Evolutionary conservation across 2,888 invertebrate species (phyloP).

Genomic region (Microdon myrmicae): DNA sequence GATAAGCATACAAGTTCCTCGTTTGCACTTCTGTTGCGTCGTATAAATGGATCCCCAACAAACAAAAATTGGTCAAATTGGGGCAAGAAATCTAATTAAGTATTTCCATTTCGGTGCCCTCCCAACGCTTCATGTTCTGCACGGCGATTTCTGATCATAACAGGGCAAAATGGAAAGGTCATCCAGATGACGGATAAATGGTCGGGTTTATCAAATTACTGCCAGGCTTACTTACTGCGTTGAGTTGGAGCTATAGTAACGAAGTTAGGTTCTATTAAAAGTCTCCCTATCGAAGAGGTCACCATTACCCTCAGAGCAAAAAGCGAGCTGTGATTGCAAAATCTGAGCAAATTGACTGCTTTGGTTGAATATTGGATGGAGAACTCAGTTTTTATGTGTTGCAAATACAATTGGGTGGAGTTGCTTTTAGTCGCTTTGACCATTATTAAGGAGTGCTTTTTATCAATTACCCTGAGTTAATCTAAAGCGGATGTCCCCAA

Average conservation of each 20-base stretch:
- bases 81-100: conserved; percentile 50
- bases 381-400: too few species aligned
- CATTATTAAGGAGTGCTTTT: too few species aligned
- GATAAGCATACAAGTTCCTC: too few species aligned
- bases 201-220: conserved; percentile 44
- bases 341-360: too few species aligned
- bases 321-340: too few species aligned
- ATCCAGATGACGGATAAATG: conserved; percentile 32
- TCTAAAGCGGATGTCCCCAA: too few species aligned
- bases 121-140: conserved; percentile 40
- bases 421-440: too few species aligned
- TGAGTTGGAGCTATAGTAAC: conserved; percentile 50
- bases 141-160: neutral
- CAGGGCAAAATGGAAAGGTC: neutral
- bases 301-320: too few species aligned
- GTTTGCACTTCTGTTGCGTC: neutral
- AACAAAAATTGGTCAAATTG: conserved; percentile 44
- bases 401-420: too few species aligned
- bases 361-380: too few species aligned
- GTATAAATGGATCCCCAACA: conserved; percentile 9
- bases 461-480: too few species aligned
- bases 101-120: conserved; percentile 40
- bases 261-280: conserved; percentile 44
- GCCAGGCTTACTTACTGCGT: conserved; percentile 37
- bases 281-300: conserved; percentile 10